Percentiles rank a stretch among this genome's conserved stretches.
Conservation (phyloP, 2,797 vertebrate genomes). For the Telmatherina bonti region DNA sequence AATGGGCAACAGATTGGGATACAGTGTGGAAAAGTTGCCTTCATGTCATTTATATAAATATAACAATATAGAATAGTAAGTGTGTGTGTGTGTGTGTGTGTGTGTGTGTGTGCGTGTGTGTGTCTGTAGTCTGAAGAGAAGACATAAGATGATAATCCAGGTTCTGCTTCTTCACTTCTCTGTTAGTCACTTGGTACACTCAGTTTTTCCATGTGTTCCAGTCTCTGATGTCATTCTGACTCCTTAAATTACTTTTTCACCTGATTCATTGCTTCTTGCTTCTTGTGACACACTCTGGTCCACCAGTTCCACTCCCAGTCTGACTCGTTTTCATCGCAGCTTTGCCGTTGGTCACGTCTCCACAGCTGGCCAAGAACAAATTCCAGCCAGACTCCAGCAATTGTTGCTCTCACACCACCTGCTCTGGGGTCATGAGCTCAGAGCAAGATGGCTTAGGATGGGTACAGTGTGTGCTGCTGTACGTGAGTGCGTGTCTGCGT, state of each 20-base stretch:
- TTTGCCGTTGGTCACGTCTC: slow-evolving; percentile 50
- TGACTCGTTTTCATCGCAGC: too few relatives aligned
- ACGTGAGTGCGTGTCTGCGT: slow-evolving; percentile 15
- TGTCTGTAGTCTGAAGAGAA: not conserved
- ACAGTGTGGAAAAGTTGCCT: not conserved
- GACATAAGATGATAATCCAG: too few relatives aligned
- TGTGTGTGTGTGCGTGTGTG: too few relatives aligned
- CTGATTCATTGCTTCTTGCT: not conserved
- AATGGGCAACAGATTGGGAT: not conserved
- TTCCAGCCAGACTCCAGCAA: slow-evolving; percentile 46
- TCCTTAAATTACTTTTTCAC: not conserved
- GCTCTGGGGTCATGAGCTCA: slow-evolving; percentile 49
- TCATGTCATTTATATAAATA: not conserved
- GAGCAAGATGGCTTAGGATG: slow-evolving; percentile 15
- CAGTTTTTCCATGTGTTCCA: not conserved
- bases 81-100: too few relatives aligned
- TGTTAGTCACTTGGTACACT: not conserved
- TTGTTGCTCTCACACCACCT: slow-evolving; percentile 66
- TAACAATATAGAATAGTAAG: too few relatives aligned
- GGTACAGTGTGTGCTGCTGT: slow-evolving; percentile 19
- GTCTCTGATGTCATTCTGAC: not conserved
- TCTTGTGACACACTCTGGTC: not conserved
- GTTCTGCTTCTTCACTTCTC: not conserved
- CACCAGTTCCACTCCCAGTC: not conserved
- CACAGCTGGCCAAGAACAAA: slow-evolving; percentile 63